Conservation (phyloP, 2,888 invertebrate genomes). For the Cremastinae sp. region DNA sequence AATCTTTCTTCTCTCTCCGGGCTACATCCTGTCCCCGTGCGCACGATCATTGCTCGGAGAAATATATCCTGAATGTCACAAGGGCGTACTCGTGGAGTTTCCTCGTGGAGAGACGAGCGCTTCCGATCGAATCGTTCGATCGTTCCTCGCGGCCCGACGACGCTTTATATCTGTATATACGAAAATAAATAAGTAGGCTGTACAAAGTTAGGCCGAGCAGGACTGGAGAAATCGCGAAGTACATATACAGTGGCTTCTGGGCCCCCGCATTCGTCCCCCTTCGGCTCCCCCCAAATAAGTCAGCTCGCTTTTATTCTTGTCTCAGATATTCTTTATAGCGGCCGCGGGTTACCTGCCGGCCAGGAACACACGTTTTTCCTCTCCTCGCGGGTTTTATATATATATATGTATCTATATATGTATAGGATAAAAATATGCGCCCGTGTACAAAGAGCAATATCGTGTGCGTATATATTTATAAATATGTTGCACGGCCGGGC, state of each 20-base stretch:
- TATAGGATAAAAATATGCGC: background rate
- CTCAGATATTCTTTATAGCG: slow-evolving; percentile 77
- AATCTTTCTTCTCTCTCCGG: slow-evolving; percentile 24
- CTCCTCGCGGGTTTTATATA: background rate
- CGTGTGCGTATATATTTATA: background rate
- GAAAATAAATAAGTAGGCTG: slow-evolving; percentile 2
- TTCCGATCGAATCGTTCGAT: background rate
- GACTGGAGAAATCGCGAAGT: slow-evolving; percentile 17
- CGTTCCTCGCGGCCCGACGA: background rate
- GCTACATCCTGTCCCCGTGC: slow-evolving; percentile 24
- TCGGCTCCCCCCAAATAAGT: slow-evolving; percentile 74
- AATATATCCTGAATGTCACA: slow-evolving; percentile 9
- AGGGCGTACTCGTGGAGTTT: slow-evolving; percentile 40
- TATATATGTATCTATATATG: slow-evolving; percentile 5
- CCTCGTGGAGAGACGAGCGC: slow-evolving; percentile 27
- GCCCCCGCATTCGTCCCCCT: slow-evolving; percentile 51
- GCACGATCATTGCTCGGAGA: slow-evolving; percentile 8
- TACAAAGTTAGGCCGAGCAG: slow-evolving; percentile 25
- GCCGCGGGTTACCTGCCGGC: slow-evolving; percentile 56
- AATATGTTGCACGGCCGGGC: slow-evolving; percentile 28
- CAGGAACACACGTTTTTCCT: slow-evolving; percentile 38
- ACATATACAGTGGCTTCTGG: slow-evolving; percentile 38
- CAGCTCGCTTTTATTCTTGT: slow-evolving; percentile 77
- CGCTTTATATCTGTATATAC: slow-evolving; percentile 12
- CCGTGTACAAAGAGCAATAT: background rate